These are phyloP conservation scores for Scrobipalpa costella DNA, from an alignment of 2,888 invertebrate genomes.

Conservation along the genomic window DNA sequence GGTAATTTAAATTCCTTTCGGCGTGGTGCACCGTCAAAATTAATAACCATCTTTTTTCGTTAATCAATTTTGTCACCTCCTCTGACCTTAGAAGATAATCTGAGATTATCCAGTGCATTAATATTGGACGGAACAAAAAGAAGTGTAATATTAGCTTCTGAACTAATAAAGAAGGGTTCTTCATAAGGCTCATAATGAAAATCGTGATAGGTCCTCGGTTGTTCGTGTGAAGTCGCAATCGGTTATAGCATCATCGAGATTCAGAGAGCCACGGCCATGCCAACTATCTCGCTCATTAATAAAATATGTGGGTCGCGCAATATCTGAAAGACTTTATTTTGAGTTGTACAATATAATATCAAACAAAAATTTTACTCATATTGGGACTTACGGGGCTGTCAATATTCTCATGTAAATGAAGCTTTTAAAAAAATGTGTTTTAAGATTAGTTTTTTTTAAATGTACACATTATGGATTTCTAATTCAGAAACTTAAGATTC, in stretches of 20 bases:
- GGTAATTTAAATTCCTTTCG: constrained; percentile 52
- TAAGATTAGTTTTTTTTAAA: too few species aligned
- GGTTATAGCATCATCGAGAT: constrained; percentile 21
- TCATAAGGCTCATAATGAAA: constrained; percentile 23
- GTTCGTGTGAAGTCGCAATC: constrained; percentile 22
- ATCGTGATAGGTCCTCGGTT: constrained; percentile 22
- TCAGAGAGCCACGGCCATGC: constrained; percentile 6
- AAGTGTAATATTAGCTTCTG: constrained; percentile 15
- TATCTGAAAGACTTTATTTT: too few species aligned
- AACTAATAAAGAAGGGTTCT: constrained; percentile 7
- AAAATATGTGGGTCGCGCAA: constrained; percentile 8
- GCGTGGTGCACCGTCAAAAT: constrained; percentile 44
- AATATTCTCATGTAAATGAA: too few species aligned
- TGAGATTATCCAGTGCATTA: constrained; percentile 1
- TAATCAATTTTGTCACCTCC: constrained; percentile 19
- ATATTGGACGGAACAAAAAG: background rate
- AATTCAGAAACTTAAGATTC: too few species aligned
- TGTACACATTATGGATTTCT: too few species aligned
- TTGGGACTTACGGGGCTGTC: too few species aligned
- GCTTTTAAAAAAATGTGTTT: too few species aligned
- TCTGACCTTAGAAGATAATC: background rate
- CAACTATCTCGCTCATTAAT: constrained; percentile 21
- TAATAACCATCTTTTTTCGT: constrained; percentile 28
- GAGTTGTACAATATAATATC: too few species aligned
- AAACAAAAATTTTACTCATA: too few species aligned